phyloP scores from a whole-genome alignment of 2,113 vertebrate genomes.

The Petrocephalus microphthalmus region DNA sequence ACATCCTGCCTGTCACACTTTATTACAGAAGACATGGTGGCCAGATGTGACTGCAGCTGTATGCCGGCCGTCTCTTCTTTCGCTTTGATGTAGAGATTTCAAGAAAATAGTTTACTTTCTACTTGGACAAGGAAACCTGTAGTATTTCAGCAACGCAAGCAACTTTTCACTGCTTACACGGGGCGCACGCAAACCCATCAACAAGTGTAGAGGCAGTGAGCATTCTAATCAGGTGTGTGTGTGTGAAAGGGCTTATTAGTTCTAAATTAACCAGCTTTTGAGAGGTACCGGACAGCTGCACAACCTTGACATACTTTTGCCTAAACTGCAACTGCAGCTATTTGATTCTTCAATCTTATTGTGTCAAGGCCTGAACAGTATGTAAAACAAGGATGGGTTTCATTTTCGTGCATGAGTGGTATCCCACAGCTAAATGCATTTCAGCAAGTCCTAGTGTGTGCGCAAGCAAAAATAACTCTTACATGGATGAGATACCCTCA shows the following conservation, averaged over 20 bases:
- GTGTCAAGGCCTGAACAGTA: background rate
- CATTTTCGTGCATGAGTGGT: background rate
- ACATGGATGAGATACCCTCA: background rate
- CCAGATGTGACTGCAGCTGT: background rate
- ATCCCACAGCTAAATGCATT: background rate
- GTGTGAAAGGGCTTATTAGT: constrained; percentile 15
- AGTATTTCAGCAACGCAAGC: background rate
- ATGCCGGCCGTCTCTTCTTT: background rate
- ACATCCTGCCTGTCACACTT: background rate
- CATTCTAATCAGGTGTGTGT: background rate
- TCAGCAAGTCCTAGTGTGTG: background rate
- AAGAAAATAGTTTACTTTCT: background rate
- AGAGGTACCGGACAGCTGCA: background rate
- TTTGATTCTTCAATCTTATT: background rate
- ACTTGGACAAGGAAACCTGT: background rate
- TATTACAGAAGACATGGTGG: background rate
- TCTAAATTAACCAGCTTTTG: background rate
- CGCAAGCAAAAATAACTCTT: background rate
- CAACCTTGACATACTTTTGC: background rate
- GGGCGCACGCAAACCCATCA: background rate
- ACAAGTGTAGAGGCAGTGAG: background rate
- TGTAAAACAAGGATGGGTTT: background rate
- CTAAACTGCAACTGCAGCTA: background rate
- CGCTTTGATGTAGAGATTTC: background rate
- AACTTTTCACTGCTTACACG: background rate